phyloP scores from a whole-genome alignment of 1,140 invertebrate species.

The Formica selysi region DNA sequence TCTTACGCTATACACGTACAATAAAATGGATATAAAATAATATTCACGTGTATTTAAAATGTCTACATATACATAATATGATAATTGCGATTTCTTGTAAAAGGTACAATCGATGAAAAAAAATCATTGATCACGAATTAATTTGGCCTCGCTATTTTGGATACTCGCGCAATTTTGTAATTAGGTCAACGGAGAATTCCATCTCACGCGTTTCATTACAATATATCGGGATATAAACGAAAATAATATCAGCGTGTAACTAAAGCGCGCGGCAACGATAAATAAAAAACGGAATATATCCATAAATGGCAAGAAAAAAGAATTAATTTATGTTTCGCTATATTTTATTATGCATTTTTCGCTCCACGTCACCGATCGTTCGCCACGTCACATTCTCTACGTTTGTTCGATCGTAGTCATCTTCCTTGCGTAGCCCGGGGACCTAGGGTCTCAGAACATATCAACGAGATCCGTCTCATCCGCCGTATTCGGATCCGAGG shows the following conservation, averaged over 20 bases:
- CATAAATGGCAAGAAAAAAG: background rate
- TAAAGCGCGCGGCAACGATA: background rate
- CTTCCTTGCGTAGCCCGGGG: conserved; percentile 17
- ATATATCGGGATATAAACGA: conserved; percentile 30
- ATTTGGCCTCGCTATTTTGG: background rate
- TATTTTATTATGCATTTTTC: conserved; percentile 40
- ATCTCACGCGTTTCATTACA: conserved; percentile 21
- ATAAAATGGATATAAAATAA: conserved; percentile 5
- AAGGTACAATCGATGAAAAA: background rate
- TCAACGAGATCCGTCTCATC: conserved; percentile 30
- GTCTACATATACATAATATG: background rate
- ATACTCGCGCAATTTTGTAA: conserved; percentile 36
- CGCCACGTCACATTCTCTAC: background rate
- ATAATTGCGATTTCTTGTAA: background rate
- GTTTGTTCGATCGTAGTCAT: conserved; percentile 31
- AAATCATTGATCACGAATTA: conserved; percentile 45
- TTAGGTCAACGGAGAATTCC: conserved; percentile 33
- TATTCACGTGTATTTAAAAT: background rate
- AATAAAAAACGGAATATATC: background rate
- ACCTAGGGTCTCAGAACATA: conserved; percentile 46
- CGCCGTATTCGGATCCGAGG: conserved; percentile 3
- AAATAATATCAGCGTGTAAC: conserved; percentile 20
- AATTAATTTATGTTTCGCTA: background rate
- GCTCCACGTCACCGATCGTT: background rate
- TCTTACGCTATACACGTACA: background rate